Conservation (phyloP, 1,140 invertebrate genomes). For the Lucilia sericata region DNA sequence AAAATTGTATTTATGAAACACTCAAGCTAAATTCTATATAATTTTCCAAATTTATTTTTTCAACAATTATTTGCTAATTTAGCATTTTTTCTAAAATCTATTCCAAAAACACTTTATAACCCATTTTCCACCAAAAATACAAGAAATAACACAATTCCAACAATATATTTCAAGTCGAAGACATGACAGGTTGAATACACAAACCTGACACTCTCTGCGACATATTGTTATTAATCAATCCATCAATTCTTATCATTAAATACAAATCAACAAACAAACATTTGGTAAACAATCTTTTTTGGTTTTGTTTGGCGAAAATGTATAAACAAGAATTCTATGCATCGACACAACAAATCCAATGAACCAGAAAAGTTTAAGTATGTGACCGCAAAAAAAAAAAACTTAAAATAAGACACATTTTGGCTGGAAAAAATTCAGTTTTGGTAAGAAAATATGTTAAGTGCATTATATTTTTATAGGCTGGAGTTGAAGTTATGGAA, state of each 20-base stretch:
- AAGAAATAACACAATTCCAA: background rate
- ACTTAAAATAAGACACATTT: no score
- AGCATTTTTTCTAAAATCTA: background rate
- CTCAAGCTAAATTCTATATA: no score
- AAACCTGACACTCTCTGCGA: slow-evolving; percentile 26
- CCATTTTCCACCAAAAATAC: background rate
- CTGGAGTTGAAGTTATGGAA: no score
- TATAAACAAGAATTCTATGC: background rate
- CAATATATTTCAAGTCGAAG: background rate
- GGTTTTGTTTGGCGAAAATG: background rate
- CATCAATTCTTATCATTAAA: slow-evolving; percentile 37
- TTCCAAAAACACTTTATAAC: background rate
- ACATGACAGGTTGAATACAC: slow-evolving; percentile 36
- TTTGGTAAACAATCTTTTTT: slow-evolving; percentile 14
- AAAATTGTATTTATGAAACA: no score
- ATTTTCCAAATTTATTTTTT: no score
- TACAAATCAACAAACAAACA: slow-evolving; percentile 40
- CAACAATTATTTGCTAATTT: no score
- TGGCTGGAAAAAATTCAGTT: no score
- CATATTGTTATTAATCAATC: slow-evolving; percentile 43
- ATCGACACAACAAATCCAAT: slow-evolving; percentile 17
- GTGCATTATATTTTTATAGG: no score
- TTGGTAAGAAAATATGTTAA: no score
- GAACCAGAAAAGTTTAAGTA: background rate
- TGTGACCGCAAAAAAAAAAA: no score